Conservation (phyloP, 2,888 invertebrate species). For the Erebia ligea region DNA sequence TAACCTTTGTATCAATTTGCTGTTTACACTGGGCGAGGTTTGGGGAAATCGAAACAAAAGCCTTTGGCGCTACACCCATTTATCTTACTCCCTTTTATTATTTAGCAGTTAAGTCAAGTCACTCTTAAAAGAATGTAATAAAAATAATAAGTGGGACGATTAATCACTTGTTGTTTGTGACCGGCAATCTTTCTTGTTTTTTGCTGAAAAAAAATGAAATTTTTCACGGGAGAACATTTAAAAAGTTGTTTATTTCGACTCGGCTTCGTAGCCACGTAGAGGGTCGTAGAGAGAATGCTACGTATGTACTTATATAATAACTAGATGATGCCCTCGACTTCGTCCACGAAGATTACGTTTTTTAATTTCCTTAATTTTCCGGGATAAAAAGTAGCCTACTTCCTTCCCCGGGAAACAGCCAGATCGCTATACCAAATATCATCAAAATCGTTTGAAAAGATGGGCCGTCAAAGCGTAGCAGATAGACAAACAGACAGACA, state of each 20-base stretch:
- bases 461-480: too few species aligned
- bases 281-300: too few species aligned
- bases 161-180: slow-evolving; percentile 32
- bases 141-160: slow-evolving; percentile 37
- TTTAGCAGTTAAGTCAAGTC: slow-evolving; percentile 37
- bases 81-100: slow-evolving; percentile 43
- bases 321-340: too few species aligned
- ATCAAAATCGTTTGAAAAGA: too few species aligned
- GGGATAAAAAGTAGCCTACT: too few species aligned
- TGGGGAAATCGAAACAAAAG: slow-evolving; percentile 37
- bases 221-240: background rate
- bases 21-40: slow-evolving; percentile 32
- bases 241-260: background rate
- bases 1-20: slow-evolving; percentile 41
- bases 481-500: too few species aligned
- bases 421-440: too few species aligned
- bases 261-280: too few species aligned
- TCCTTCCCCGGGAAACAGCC: too few species aligned
- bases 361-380: too few species aligned
- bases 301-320: too few species aligned
- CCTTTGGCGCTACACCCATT: slow-evolving; percentile 31
- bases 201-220: slow-evolving; percentile 5
- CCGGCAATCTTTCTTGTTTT: slow-evolving; percentile 18
- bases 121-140: slow-evolving; percentile 35
- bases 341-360: too few species aligned